A percentile compares a stretch with the other conserved stretches of the same genome.
Evolutionary conservation across 2,888 invertebrate genomes (phyloP).

Genomic region (Malthinus seriepunctatus): DNA sequence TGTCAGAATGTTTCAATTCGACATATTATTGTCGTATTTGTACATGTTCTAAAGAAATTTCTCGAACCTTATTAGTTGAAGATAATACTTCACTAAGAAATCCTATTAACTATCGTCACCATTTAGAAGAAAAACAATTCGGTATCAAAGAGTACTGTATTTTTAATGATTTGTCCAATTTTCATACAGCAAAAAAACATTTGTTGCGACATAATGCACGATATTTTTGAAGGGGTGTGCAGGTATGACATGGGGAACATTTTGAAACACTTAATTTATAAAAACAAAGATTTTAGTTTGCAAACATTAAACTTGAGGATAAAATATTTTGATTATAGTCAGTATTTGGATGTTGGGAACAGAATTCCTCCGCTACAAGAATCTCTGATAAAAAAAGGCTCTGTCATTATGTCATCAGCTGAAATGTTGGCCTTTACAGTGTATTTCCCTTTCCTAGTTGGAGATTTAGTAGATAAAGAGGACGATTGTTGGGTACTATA

Average conservation of each 20-base stretch:
- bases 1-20: slow-evolving; percentile 18
- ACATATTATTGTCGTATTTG: slow-evolving; percentile 32
- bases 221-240: background rate
- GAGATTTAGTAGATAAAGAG: slow-evolving; percentile 9
- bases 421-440: slow-evolving; percentile 13
- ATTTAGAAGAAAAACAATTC: slow-evolving; percentile 16
- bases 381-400: slow-evolving; percentile 7
- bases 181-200: slow-evolving; percentile 10
- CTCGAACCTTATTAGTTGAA: slow-evolving; percentile 16
- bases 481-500: slow-evolving; percentile 10
- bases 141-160: slow-evolving; percentile 10
- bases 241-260: background rate
- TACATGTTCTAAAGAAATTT: slow-evolving; percentile 17
- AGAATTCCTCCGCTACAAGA: slow-evolving; percentile 4
- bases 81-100: slow-evolving; percentile 17
- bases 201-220: slow-evolving; percentile 16
- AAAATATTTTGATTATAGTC: slow-evolving; percentile 18
- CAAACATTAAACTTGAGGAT: slow-evolving; percentile 9
- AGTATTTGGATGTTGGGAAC: slow-evolving; percentile 10
- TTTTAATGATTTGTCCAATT: slow-evolving; percentile 2
- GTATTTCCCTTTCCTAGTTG: slow-evolving; percentile 12
- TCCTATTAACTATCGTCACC: slow-evolving; percentile 11
- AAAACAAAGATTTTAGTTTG: slow-evolving; percentile 3
- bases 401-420: slow-evolving; percentile 11
- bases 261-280: background rate